These are phyloP conservation scores for Myotis brandtii DNA, from an alignment of 2,113 vertebrate genomes.

Conservation along the genomic window DNA sequence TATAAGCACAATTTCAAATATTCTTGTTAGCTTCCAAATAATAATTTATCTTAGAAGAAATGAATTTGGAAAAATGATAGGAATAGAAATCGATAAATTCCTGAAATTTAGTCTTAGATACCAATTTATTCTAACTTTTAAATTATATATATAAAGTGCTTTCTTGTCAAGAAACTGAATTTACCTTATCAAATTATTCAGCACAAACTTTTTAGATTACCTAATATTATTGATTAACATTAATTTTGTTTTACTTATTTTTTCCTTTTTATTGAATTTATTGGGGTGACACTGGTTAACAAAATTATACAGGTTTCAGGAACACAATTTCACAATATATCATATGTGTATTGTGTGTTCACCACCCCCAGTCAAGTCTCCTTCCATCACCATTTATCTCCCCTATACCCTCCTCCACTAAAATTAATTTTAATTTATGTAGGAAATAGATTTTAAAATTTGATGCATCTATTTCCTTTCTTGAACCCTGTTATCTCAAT, in stretches of 20 bases:
- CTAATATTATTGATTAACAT: neutral
- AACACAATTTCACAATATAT: neutral
- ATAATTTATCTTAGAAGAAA: neutral
- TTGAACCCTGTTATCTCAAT: neutral
- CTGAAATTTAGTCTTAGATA: neutral
- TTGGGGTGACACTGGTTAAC: neutral
- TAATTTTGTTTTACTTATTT: slow-evolving; percentile 3
- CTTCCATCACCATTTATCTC: neutral
- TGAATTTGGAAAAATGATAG: neutral
- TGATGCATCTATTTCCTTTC: neutral
- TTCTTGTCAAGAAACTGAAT: neutral
- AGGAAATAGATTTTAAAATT: neutral
- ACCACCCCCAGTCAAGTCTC: neutral
- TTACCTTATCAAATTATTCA: neutral
- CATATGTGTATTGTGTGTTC: neutral
- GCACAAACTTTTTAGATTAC: neutral
- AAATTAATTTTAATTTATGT: slow-evolving; percentile 12
- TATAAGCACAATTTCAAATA: neutral
- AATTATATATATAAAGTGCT: neutral
- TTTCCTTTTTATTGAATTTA: neutral
- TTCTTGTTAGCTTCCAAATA: neutral
- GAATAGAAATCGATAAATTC: neutral
- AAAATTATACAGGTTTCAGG: neutral
- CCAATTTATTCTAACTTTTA: neutral
- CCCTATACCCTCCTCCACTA: neutral